Conservation (phyloP, 1,140 invertebrate genomes). For the Cyclina sinensis region DNA sequence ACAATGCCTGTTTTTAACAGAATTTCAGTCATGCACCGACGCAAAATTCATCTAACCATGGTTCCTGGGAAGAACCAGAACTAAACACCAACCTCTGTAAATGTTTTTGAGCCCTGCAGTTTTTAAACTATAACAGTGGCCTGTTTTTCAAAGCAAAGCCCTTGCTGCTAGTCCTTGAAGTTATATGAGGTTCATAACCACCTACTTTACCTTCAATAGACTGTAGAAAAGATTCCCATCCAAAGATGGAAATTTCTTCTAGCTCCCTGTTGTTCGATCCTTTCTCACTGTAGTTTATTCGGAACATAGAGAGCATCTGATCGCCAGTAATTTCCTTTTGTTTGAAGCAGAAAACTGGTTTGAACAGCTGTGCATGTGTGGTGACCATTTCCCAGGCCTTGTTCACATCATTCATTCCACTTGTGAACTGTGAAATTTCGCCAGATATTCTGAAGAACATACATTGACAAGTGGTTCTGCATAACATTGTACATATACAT, state of each 20-base stretch:
- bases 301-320: background rate
- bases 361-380: slow-evolving; percentile 25
- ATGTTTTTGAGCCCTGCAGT: too few relatives aligned
- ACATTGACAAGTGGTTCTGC: slow-evolving; percentile 8
- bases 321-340: background rate
- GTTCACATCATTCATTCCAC: slow-evolving; percentile 58
- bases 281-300: slow-evolving; percentile 9
- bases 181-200: too few relatives aligned
- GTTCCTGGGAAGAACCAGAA: too few relatives aligned
- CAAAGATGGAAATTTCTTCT: slow-evolving; percentile 42
- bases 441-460: slow-evolving; percentile 45
- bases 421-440: slow-evolving; percentile 55
- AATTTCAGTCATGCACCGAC: too few relatives aligned
- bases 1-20: too few relatives aligned
- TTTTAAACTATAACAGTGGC: too few relatives aligned
- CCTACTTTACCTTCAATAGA: too few relatives aligned
- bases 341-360: slow-evolving; percentile 30
- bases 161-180: too few relatives aligned
- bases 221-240: slow-evolving; percentile 45
- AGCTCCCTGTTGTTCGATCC: slow-evolving; percentile 40
- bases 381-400: slow-evolving; percentile 28
- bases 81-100: too few relatives aligned
- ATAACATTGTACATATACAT: background rate
- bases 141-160: too few relatives aligned
- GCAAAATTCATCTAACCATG: too few relatives aligned